Conservation (phyloP, 2,888 invertebrate genomes). For the Acronicta leporina region DNA sequence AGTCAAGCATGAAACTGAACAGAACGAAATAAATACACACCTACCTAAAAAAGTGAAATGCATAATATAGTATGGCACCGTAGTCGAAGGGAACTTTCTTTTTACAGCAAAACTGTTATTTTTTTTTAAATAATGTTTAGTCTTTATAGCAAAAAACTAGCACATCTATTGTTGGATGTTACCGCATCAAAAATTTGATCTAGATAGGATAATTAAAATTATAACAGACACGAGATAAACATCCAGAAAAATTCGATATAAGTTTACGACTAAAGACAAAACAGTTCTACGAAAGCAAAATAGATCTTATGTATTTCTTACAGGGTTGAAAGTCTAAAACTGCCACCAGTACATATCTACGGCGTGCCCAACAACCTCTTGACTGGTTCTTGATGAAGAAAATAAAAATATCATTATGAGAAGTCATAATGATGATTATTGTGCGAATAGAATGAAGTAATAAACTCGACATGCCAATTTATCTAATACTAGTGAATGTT, state of each 20-base stretch:
- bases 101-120: constrained; percentile 6
- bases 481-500: constrained; percentile 34
- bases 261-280: not conserved
- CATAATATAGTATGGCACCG: not conserved
- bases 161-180: constrained; percentile 27
- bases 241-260: not conserved
- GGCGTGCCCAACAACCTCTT: not conserved
- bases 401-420: constrained; percentile 19
- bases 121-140: constrained; percentile 19
- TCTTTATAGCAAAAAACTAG: constrained; percentile 25
- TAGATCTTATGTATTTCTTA: constrained; percentile 2
- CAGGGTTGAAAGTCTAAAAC: constrained; percentile 1
- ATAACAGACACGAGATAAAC: not conserved
- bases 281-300: not conserved
- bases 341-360: not conserved
- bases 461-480: constrained; percentile 23
- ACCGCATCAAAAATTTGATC: constrained; percentile 28
- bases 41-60: not conserved
- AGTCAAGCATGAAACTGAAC: constrained; percentile 25
- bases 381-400: constrained; percentile 15
- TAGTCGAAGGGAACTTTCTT: not conserved
- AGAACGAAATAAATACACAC: not conserved
- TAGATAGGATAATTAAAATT: constrained; percentile 36
- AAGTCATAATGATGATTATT: constrained; percentile 21
- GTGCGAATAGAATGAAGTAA: constrained; percentile 26